Evolutionary conservation across 2,113 vertebrate species (phyloP), one percentile per base, ranked within the genome.

Genomic region (Prolemur simus): DNA sequence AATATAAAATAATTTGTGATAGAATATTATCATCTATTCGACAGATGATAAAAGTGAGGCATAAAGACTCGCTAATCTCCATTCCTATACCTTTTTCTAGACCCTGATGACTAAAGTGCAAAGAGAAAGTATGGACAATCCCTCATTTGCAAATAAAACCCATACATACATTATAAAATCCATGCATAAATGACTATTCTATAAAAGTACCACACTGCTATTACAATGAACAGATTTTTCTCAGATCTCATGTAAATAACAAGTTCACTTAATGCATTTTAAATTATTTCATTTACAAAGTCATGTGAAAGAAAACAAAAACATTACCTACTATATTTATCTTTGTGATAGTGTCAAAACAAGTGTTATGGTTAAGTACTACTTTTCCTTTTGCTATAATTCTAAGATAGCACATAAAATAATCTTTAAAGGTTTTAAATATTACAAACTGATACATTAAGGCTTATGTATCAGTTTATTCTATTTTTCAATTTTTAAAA

Each of bases 241-340:
- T 64, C 37, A 87, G n/a, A 83, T 77, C 17, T 74, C 81, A 87
- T 47, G 58, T 93, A 93, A 96, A 87, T 45, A 80, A 88, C 54
- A 95, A 84, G 37, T 42, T 91, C 73, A 85, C 3, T 49, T 56
- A 88, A 56, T 56, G 1, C 27, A 90, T 39, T 91, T 49, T 60
- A 87, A 96, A 96, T 85, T 86, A 90, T 82, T 96, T 94, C 23
- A 89, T 60, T 89, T 92, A 92, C 52, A 73, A 82, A 87, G 20
- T 95, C 68, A 90, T 76, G 27, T 60, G 20, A 93, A 95, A 92
- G 37, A 81, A 93, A 96, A 92, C 37, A 23, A 54, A 73, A 83
- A 76, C 3, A 92, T 71, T 37, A 78, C 13, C 18, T 58, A 91
- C 9, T 37, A 6, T 68, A 66, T 71, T 84, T 58, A 73, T 58